Evolutionary conservation across 2,888 invertebrate genomes (phyloP), one percentile per base, ranked within the genome.

Genomic region (Trypoxylon attenuatum): DNA sequence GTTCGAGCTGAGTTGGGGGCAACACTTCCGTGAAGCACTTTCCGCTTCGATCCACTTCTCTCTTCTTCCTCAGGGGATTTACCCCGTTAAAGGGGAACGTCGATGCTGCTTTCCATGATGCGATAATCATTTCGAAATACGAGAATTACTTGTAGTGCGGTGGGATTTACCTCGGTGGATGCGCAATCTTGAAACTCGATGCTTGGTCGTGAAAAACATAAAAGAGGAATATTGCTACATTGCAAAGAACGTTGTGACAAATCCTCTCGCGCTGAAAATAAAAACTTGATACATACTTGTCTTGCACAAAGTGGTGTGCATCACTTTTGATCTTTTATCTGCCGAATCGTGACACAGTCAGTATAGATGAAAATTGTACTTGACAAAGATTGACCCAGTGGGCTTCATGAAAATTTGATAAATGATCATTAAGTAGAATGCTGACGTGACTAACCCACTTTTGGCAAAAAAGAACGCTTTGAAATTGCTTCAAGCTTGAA

Each of bases 51-150:
- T 56, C 57, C 62, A 59, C 60, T 71, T 60, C 59, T 57, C 27
- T 66, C 47, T 72, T 54, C 55, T 46, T 13, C 23, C 22, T 8
- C 13, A 10, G 41, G 25, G 22, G 29, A 38, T 56, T 65, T 16
- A 27, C 27, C 25, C n/a, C 16, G 51, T 72, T 75, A 75, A 72
- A 75, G 69, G 55, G 54, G 72, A 65, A 63, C 43, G 21, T 22
- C 25, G 39, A 56, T 13, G 21, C 39, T 21, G 25, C 15, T 4
- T 18, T 8, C 5, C 18, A n/a, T n/a, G n/a, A n/a, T n/a, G 5
- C 4, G 19, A 5, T 21, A 18, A 18, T 16, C 16, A 10, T 1
- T 18, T 10, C n/a, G 2, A 6, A 16, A 29, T 8, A 15, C 5
- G 13, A 39, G 23, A 25, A 22, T 41, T 21, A 1, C 22, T 5